phyloP scores from a whole-genome alignment of 2,113 vertebrate species.

The Synodontis membranacea region DNA sequence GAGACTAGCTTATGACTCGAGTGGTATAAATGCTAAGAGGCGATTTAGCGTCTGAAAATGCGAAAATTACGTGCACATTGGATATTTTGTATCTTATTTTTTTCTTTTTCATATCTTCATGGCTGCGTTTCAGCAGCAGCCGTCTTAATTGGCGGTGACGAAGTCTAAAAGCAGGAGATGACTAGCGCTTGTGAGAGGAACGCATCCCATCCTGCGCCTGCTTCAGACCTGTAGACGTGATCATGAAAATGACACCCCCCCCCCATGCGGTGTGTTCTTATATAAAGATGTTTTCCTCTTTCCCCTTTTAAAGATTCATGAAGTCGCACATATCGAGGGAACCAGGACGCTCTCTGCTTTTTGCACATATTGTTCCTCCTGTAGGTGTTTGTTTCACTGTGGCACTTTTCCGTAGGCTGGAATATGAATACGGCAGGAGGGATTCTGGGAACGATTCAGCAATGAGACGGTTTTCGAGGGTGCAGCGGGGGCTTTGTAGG shows the following conservation, averaged over 20 bases:
- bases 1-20: not conserved
- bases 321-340: slow-evolving; percentile 47
- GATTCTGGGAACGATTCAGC: slow-evolving; percentile 52
- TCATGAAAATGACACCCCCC: not conserved
- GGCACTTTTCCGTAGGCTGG: slow-evolving; percentile 51
- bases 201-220: not conserved
- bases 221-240: not conserved
- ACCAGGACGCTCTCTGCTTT: slow-evolving; percentile 51
- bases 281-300: slow-evolving; percentile 1
- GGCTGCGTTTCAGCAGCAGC: not conserved
- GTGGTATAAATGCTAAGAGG: slow-evolving; percentile 32
- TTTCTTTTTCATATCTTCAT: not conserved
- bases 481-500: not conserved
- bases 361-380: slow-evolving; percentile 56
- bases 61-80: not conserved
- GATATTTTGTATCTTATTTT: too few relatives aligned
- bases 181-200: not conserved
- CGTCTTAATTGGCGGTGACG: slow-evolving; percentile 9
- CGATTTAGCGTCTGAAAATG: slow-evolving; percentile 34
- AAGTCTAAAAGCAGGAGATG: slow-evolving; percentile 22
- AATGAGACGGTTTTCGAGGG: not conserved
- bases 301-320: slow-evolving; percentile 52
- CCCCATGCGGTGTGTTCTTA: not conserved
- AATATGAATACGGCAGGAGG: slow-evolving; percentile 54
- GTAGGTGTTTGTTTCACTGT: slow-evolving; percentile 49